Conservation (phyloP, 2,888 invertebrate species). For the Lucinisca nassula region DNA sequence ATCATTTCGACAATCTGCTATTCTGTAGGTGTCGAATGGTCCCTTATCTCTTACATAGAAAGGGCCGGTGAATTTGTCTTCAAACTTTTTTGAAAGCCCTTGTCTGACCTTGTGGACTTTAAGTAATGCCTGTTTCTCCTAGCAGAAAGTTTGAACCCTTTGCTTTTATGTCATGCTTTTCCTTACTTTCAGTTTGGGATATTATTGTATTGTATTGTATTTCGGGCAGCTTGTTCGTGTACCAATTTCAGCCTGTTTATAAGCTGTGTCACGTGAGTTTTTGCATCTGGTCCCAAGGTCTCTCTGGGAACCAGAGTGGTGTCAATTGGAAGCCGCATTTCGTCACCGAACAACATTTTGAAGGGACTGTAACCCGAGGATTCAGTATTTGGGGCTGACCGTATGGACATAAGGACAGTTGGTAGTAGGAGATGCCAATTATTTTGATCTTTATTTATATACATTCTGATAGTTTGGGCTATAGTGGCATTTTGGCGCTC, state of each 20-base stretch:
- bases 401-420: slow-evolving; percentile 51
- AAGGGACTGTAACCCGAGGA: slow-evolving; percentile 57
- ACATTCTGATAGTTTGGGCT: slow-evolving; percentile 44
- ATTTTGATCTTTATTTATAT: slow-evolving; percentile 56
- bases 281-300: too few relatives aligned
- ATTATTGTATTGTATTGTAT: neutral
- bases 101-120: neutral
- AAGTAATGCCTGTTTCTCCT: neutral
- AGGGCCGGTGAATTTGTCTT: neutral
- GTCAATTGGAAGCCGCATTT: slow-evolving; percentile 58
- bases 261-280: slow-evolving; percentile 6
- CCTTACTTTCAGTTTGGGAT: neutral
- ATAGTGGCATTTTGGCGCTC: slow-evolving; percentile 56
- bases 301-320: too few relatives aligned
- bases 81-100: neutral
- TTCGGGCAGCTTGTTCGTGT: neutral
- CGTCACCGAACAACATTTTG: slow-evolving; percentile 57
- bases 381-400: slow-evolving; percentile 53
- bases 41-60: neutral
- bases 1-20: neutral
- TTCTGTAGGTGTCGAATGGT: neutral
- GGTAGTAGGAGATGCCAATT: slow-evolving; percentile 48
- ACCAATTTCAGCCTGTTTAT: neutral
- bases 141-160: neutral
- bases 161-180: neutral